Evolutionary conservation across 2,888 invertebrate genomes (phyloP), one percentile per base, ranked within the genome.

Genomic region (Caenorhabditis japonica): DNA sequence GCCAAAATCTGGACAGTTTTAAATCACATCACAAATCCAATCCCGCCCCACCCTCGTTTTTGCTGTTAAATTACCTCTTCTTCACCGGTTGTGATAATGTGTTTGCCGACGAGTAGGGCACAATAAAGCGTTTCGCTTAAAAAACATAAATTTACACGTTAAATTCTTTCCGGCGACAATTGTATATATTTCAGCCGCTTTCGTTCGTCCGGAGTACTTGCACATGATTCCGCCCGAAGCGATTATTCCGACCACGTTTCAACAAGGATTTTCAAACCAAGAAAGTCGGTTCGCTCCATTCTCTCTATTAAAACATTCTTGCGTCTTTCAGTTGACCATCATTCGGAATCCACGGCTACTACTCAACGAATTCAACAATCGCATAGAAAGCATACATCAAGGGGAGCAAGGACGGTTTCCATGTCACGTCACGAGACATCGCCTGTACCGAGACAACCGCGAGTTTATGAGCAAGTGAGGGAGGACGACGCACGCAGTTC

Each of bases 1-100:
- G 41, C 46, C 44, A 34, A 39, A 46, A 21, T 64, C 41, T 56
- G 64, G 49, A 56, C 41, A 55, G 55, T 64, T 56, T 64, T 56
- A 56, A 64, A 49, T 23, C 17, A 33, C 30, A 15, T n/a, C 30
- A 43, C 30, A 21, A 27, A 3, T 25, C n/a, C 4, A 27, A 34
- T 56, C 19, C 46, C 33, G 19, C 17, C 19, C 46, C 23, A 19
- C 46, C 53, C 34, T 30, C 4, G 21, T 21, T 49, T 38, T 30
- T 39, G 47, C 36, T 49, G 30, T 47, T 36, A 47, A 47, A 34
- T 41, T 55, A 10, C 27, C 21, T 53, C 47, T 47, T 47, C 47
- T 34, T 33, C 58, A 34, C 19, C 55, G 46, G 55, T 52, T 64
- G 8, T 19, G 41, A 41, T 64, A 33, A 52, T 60, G 49, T 47